Percentiles rank a stretch among this genome's conserved stretches.
Evolutionary conservation across 2,797 vertebrate species (phyloP).

Genomic region (Scleropages formosus): DNA sequence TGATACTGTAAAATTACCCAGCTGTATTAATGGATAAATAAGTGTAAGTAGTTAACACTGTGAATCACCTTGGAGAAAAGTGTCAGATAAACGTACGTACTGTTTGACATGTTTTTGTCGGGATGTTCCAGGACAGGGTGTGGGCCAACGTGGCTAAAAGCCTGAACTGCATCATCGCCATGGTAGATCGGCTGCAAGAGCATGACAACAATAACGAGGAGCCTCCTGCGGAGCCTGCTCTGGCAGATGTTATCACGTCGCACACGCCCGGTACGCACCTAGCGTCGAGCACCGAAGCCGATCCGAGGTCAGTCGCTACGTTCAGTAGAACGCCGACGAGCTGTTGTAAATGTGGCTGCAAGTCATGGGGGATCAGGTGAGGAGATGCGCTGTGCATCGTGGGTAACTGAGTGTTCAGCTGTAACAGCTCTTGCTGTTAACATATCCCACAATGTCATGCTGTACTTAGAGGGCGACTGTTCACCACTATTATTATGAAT

Average conservation of each 20-base stretch:
- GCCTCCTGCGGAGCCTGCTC: constrained; percentile 58
- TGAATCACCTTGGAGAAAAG: no score
- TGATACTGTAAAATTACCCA: no score
- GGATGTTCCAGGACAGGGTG: constrained; percentile 87
- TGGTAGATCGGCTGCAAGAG: constrained; percentile 90
- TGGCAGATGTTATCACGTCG: constrained; percentile 72
- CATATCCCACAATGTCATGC: not conserved
- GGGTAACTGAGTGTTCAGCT: no score
- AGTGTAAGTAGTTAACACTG: no score
- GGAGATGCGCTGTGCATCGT: not conserved
- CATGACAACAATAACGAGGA: constrained; percentile 66
- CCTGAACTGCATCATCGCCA: constrained; percentile 91
- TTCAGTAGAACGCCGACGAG: not conserved
- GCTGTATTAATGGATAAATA: no score
- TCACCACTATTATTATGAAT: not conserved
- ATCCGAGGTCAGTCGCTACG: not conserved
- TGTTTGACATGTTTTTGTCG: constrained; percentile 15
- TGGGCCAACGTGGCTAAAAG: constrained; percentile 94
- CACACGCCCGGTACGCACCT: constrained; percentile 74
- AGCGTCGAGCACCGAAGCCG: constrained; percentile 41
- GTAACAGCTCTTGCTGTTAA: no score
- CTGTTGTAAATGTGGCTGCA: not conserved
- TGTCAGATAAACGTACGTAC: no score
- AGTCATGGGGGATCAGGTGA: not conserved
- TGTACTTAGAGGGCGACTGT: not conserved